phyloP scores from a whole-genome alignment of 2,113 vertebrate genomes.

The Agapornis roseicollis region DNA sequence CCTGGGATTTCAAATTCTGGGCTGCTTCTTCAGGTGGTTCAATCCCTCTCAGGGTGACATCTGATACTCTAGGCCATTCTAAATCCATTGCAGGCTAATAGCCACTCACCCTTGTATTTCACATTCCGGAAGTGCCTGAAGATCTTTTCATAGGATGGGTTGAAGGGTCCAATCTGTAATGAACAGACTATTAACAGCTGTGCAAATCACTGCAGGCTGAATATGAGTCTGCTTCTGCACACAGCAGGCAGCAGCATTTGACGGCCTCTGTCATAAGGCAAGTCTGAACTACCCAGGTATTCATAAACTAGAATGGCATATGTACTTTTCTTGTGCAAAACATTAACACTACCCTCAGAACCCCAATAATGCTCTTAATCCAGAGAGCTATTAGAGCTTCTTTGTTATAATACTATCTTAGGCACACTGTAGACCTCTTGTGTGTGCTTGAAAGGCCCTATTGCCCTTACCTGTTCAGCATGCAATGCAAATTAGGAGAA shows the following conservation, averaged over 20 bases:
- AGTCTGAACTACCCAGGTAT: neutral
- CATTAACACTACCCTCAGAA: neutral
- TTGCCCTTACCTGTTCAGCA: neutral
- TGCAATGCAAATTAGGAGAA: neutral
- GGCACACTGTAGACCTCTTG: neutral
- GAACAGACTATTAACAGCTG: neutral
- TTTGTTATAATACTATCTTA: neutral
- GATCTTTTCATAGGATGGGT: conserved; percentile 85
- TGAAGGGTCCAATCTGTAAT: conserved; percentile 85
- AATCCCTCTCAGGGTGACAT: neutral
- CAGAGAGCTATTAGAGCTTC: neutral
- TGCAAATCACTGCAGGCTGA: neutral
- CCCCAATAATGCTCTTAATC: neutral
- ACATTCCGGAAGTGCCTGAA: conserved; percentile 83
- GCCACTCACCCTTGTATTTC: conserved; percentile 85
- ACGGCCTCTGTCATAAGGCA: neutral
- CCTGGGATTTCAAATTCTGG: neutral
- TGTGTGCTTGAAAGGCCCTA: neutral
- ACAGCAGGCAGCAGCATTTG: neutral
- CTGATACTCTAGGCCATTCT: neutral
- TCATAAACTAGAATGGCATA: neutral
- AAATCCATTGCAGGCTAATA: neutral
- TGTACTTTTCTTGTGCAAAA: neutral
- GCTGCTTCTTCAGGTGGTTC: neutral
- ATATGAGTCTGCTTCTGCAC: neutral